phyloP scores from a whole-genome alignment of 2,113 vertebrate genomes.

The Platichthys stellatus region DNA sequence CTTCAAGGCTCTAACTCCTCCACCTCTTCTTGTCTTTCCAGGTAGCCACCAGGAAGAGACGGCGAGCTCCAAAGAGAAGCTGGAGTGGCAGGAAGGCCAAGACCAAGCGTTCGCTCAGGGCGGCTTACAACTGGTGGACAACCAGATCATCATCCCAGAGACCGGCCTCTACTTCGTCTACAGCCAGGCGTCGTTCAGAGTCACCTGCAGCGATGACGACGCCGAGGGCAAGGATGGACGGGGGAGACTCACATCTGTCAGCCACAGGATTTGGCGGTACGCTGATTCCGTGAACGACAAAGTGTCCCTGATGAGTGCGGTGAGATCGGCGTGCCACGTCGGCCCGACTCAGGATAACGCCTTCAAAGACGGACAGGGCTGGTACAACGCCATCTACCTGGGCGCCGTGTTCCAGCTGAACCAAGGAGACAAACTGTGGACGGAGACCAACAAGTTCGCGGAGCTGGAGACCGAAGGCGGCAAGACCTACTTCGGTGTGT shows the following conservation, averaged over 20 bases:
- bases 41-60: slow-evolving; percentile 42
- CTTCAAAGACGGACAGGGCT: slow-evolving; percentile 31
- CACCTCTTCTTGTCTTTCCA: slow-evolving; percentile 23
- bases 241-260: slow-evolving; percentile 41
- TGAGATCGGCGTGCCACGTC: slow-evolving; percentile 73
- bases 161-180: slow-evolving; percentile 83
- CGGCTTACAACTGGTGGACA: slow-evolving; percentile 58
- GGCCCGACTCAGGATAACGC: neutral
- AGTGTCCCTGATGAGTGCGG: slow-evolving; percentile 65
- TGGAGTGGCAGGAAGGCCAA: slow-evolving; percentile 64
- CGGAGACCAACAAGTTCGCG: slow-evolving; percentile 54
- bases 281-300: slow-evolving; percentile 49
- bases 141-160: slow-evolving; percentile 70
- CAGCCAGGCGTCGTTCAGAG: slow-evolving; percentile 80
- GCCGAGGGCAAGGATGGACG: neutral
- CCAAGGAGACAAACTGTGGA: slow-evolving; percentile 74
- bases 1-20: fast-evolving
- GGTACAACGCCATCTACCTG: slow-evolving; percentile 81
- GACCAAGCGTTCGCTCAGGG: slow-evolving; percentile 78
- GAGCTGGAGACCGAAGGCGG: slow-evolving; percentile 67
- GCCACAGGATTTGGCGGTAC: slow-evolving; percentile 70
- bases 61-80: fast-evolving
- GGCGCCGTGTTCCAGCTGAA: slow-evolving; percentile 80
- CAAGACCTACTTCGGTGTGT: slow-evolving; percentile 81
- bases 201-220: slow-evolving; percentile 44